These are phyloP conservation scores for Thysanoteuthis rhombus DNA, from an alignment of 2,888 invertebrate species.

Conservation along the genomic window DNA sequence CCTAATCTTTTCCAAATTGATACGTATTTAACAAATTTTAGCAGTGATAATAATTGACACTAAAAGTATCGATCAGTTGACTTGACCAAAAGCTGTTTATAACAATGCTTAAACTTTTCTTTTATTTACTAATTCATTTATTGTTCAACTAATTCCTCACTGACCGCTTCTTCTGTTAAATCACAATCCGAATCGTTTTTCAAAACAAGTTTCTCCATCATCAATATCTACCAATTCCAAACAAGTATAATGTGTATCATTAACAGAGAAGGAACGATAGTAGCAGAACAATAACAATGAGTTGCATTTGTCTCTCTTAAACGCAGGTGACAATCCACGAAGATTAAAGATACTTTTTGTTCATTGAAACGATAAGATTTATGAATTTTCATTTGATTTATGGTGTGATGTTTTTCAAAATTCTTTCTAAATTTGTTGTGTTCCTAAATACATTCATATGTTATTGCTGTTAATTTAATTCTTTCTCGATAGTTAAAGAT, in stretches of 20 bases:
- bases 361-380: too few species aligned
- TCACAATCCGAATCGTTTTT: neutral
- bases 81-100: neutral
- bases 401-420: too few species aligned
- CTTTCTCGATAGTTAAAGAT: too few species aligned
- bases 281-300: neutral
- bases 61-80: neutral
- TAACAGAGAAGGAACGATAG: neutral
- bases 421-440: too few species aligned
- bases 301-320: rapidly evolving
- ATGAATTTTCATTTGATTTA: too few species aligned
- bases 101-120: neutral
- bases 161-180: neutral
- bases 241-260: neutral
- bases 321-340: neutral
- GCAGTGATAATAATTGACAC: neutral
- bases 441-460: too few species aligned
- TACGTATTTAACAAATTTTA: too few species aligned
- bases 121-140: neutral
- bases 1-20: too few species aligned
- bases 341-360: too few species aligned
- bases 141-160: neutral
- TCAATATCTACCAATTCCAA: neutral
- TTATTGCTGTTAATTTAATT: too few species aligned
- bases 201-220: neutral